Evolutionary conservation across 2,113 vertebrate genomes (phyloP), one percentile per base, ranked within the genome.

Genomic region (Peromyscus leucopus): DNA sequence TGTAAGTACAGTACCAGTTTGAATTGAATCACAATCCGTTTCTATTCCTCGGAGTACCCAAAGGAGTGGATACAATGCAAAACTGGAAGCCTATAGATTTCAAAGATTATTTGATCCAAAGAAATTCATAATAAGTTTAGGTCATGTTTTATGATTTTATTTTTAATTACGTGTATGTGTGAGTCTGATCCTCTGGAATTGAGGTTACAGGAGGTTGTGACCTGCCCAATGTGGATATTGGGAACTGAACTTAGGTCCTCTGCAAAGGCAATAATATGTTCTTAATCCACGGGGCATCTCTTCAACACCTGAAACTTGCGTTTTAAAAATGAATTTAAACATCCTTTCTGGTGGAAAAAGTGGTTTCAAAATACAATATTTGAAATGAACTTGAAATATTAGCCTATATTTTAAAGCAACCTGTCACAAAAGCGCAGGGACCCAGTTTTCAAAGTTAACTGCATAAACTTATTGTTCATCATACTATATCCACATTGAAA

Each of bases 301-400:
- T 26, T 8, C n/a, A 42, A 65, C 7, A 26, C 3, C 17, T 31
- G 4, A 63, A 16, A 57, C 71, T 95, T 97, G 28, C 88, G 28
- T 90, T 93, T 96, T 95, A 39, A 39, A 93, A 97, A 46, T 76
- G 28, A 88, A 91, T 91, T 93, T 86, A 91, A 83, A 91, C n/a
- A 39, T 83, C 92, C 80, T 82, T 90, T 61, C 42, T 94, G 82
- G 67, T 71, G 88, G 67, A 96, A 65, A 76, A 80, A 57, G 42
- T 72, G 86, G 65, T 93, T 96, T 97, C 80, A 92, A 79, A 96
- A 75, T 39, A 94, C 76, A 63, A 88, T 61, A 82, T 80, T 51
- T 85, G 57, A 92, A 94, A 91, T 51, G 55, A 93, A 91, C 63
- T n/a, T 94, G 76, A 91, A 96, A 97, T 24, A 72, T 55, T 57